Percentiles rank a stretch among this genome's conserved stretches.
These are phyloP conservation scores for Scartelaos histophorus DNA, from an alignment of 2,113 vertebrate genomes.

Conservation along the genomic window DNA sequence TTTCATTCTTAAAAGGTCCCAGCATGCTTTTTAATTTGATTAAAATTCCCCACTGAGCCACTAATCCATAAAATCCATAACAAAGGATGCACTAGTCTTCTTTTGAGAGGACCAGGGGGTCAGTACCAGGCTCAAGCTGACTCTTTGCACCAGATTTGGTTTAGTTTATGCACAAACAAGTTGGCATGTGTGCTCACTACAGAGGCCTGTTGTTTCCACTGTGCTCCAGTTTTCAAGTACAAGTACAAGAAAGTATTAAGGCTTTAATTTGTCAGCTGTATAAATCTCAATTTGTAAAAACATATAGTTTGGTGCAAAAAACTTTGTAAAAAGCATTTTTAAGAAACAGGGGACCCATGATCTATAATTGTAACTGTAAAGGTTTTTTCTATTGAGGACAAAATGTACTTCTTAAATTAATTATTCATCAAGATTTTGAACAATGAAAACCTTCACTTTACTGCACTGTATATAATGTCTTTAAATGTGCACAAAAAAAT, in stretches of 20 bases:
- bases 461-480: neutral
- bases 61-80: slow-evolving; percentile 65
- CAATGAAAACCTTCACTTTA: no score
- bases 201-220: slow-evolving; percentile 27
- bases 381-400: neutral
- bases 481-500: neutral
- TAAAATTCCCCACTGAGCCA: slow-evolving; percentile 49
- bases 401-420: neutral
- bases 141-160: slow-evolving; percentile 21
- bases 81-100: slow-evolving; percentile 39
- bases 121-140: slow-evolving; percentile 31
- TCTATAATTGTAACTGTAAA: neutral
- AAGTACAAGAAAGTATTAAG: slow-evolving; percentile 16
- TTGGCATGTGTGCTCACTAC: slow-evolving; percentile 32
- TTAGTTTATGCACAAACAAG: slow-evolving; percentile 52
- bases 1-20: slow-evolving; percentile 33
- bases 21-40: slow-evolving; percentile 57
- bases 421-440: no score
- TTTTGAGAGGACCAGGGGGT: slow-evolving; percentile 37
- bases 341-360: neutral
- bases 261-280: neutral
- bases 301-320: no score
- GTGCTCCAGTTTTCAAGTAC: slow-evolving; percentile 15
- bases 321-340: no score
- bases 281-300: neutral